Evolutionary conservation across 2,888 invertebrate species (phyloP), one percentile per base, ranked within the genome.

Genomic region (Mactromeris polynyma): DNA sequence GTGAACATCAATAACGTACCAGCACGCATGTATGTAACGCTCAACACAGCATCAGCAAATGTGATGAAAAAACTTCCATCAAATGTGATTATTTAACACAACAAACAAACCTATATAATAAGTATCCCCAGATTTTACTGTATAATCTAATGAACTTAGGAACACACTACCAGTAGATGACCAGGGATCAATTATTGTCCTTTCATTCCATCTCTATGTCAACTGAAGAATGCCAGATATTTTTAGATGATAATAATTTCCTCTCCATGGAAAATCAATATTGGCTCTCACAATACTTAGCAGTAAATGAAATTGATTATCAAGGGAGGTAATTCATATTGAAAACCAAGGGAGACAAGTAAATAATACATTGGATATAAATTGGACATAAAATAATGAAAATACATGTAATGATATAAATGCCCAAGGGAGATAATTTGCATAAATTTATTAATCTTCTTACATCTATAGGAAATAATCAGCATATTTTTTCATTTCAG

Each of bases 281-380:
- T 69, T 33, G 11, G 73, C 33, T 73, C 73, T 73, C 73, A 33
- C 11, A 17, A 36, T 33, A 11, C 73, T 36, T 1, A 73, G 14
- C 73, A 33, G 73, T 33, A 73, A 73, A 73, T 58, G 26, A n/a
- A 58, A 58, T 58, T 58, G 58, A 58, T 58, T 58, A 58, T 54
- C 58, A 58, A 58, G 58, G 58, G 58, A 58, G 26, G 58, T 58
- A 58, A 58, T 58, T 7, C 21, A 21, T n/a, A 26, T 26, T 58
- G 21, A 58, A 58, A 1, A 58, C 14, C 3, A 58, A 58, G n/a
- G n/a, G n/a, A 58, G 58, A 21, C n/a, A n/a, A n/a, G n/a, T n/a
- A n/a, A n/a, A n/a, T n/a, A 42, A 42, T 42, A 42, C 11, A 42
- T 42, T 42, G 11, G 4, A 42, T 42, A 42, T 42, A 42, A 7